Percentiles rank a stretch among this genome's conserved stretches.
phyloP scores from a whole-genome alignment of 2,113 vertebrate genomes.

The Microcebus jonahi region DNA sequence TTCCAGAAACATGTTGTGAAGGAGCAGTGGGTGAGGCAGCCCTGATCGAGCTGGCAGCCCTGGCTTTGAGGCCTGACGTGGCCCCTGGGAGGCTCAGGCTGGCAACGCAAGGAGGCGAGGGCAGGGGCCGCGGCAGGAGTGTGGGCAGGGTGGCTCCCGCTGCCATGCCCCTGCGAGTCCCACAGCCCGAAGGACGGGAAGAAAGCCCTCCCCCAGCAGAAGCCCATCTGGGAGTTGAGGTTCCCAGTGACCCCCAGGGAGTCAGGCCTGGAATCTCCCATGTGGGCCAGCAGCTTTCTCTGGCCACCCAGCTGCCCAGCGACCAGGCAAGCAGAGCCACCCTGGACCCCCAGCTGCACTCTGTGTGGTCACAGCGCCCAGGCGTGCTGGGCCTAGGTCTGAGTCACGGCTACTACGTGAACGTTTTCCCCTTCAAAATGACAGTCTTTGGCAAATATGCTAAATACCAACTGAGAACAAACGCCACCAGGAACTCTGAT shows the following conservation, averaged over 20 bases:
- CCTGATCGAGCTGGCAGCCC: not conserved
- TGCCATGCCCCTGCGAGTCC: fast-evolving
- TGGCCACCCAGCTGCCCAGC: fast-evolving
- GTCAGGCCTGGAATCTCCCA: not conserved
- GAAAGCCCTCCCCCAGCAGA: no score
- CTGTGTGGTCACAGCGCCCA: not conserved
- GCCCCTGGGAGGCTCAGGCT: fast-evolving
- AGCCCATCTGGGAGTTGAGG: fast-evolving
- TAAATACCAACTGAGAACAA: slow-evolving; percentile 51
- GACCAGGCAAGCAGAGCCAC: not conserved
- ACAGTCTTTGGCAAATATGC: slow-evolving; percentile 52
- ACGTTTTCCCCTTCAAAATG: slow-evolving; percentile 28
- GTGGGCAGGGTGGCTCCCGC: not conserved
- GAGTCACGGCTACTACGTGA: not conserved
- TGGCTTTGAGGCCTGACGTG: not conserved
- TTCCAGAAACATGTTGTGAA: slow-evolving; percentile 4
- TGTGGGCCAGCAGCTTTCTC: fast-evolving
- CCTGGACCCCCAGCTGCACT: not conserved
- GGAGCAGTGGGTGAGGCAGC: not conserved
- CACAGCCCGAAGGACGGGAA: not conserved
- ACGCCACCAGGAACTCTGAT: slow-evolving; percentile 47
- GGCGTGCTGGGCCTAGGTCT: not conserved
- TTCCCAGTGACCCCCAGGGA: fast-evolving
- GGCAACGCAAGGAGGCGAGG: fast-evolving
- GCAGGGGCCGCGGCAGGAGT: fast-evolving